These are phyloP conservation scores for Drosophila lacicola DNA, from an alignment of 2,888 invertebrate species.

Conservation along the genomic window DNA sequence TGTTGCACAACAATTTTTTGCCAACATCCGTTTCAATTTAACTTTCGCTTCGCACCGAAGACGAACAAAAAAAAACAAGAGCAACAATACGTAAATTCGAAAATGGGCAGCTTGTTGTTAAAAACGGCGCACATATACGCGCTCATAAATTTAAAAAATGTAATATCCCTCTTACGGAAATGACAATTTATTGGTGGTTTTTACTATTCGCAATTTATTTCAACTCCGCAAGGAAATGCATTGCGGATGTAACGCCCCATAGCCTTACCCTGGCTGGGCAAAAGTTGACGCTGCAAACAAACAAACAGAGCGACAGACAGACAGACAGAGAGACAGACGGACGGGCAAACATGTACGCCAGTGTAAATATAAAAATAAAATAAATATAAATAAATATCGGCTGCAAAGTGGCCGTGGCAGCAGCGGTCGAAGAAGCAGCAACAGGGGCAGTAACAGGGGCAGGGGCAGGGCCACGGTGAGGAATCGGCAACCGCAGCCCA, in stretches of 20 bases:
- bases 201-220: slow-evolving; percentile 80
- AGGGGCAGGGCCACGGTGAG: not conserved
- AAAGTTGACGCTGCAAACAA: slow-evolving; percentile 70
- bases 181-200: slow-evolving; percentile 81
- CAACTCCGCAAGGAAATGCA: slow-evolving; percentile 81
- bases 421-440: not conserved
- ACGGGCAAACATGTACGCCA: slow-evolving; percentile 64
- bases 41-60: slow-evolving; percentile 50
- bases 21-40: slow-evolving; percentile 71
- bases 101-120: slow-evolving; percentile 56
- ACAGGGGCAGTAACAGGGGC: not conserved
- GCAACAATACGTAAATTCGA: slow-evolving; percentile 36
- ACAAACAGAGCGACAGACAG: slow-evolving; percentile 51
- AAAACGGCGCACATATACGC: slow-evolving; percentile 38
- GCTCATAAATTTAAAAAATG: slow-evolving; percentile 80
- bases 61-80: slow-evolving; percentile 5
- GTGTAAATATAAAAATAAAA: slow-evolving; percentile 78
- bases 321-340: slow-evolving; percentile 27
- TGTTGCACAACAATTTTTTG: slow-evolving; percentile 45
- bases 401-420: slow-evolving; percentile 73
- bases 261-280: slow-evolving; percentile 35
- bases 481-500: slow-evolving; percentile 27
- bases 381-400: slow-evolving; percentile 81
- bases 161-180: slow-evolving; percentile 82
- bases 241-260: slow-evolving; percentile 76